These are phyloP conservation scores for Chiloscyllium punctatum DNA, from an alignment of 2,797 vertebrate species.

Conservation along the genomic window DNA sequence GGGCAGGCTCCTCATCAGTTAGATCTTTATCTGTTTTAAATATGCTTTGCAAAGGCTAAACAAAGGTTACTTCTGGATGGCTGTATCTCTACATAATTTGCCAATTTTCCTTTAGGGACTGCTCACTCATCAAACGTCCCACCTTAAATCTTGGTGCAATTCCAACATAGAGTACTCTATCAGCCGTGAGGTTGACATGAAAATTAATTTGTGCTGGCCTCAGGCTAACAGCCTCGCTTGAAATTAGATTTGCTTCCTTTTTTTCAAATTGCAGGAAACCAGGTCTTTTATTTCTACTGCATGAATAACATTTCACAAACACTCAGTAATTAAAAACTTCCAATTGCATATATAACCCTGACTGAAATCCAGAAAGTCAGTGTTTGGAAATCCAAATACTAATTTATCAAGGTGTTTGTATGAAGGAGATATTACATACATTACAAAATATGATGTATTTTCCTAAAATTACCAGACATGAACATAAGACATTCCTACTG, in stretches of 20 bases:
- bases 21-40: neutral
- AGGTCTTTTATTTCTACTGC: neutral
- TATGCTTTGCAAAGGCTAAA: neutral
- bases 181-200: neutral
- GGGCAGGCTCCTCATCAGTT: neutral
- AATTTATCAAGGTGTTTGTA: neutral
- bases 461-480: neutral
- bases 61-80: neutral
- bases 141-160: neutral
- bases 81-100: neutral
- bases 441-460: neutral
- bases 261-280: neutral
- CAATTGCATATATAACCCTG: neutral
- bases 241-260: neutral
- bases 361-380: neutral
- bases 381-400: neutral
- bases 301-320: neutral
- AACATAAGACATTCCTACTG: neutral
- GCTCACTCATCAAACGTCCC: neutral
- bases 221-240: neutral
- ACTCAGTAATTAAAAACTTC: neutral
- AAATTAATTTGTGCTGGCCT: neutral
- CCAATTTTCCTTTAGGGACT: too few species aligned
- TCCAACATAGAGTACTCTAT: neutral
- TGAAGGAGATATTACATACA: neutral